Percentiles rank a stretch among this genome's conserved stretches.
Conservation (phyloP, 2,888 invertebrate species). For the Drosophila affinis region DNA sequence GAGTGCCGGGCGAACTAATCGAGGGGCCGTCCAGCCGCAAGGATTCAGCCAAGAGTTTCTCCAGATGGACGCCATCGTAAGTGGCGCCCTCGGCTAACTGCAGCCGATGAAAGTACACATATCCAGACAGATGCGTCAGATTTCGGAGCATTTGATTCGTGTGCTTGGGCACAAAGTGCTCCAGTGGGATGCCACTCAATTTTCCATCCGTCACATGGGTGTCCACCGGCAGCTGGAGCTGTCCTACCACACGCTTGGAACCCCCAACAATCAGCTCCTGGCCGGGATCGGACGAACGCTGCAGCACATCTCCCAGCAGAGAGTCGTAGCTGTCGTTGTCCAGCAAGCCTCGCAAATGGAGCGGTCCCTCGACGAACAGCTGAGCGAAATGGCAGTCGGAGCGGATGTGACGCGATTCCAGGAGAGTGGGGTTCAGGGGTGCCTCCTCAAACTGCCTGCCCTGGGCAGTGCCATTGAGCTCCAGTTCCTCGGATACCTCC, state of each 20-base stretch:
- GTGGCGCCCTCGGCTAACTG: conserved; percentile 77
- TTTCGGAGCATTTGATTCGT: conserved; percentile 84
- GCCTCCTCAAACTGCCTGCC: conserved; percentile 83
- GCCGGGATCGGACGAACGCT: conserved; percentile 82
- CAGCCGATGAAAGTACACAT: conserved; percentile 84
- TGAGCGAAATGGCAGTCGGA: conserved; percentile 84
- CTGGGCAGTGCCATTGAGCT: conserved; percentile 85
- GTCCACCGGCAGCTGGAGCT: conserved; percentile 82
- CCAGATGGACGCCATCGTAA: conserved; percentile 84
- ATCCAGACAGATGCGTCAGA: conserved; percentile 82
- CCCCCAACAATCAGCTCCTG: conserved; percentile 83
- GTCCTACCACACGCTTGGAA: conserved; percentile 84
- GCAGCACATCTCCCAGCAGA: conserved; percentile 84
- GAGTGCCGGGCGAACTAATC: conserved; percentile 54
- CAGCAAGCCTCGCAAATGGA: conserved; percentile 84
- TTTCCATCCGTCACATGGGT: conserved; percentile 82
- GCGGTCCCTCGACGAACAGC: conserved; percentile 85
- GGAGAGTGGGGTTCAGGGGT: conserved; percentile 84
- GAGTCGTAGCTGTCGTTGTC: conserved; percentile 82
- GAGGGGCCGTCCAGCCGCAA: conserved; percentile 83
- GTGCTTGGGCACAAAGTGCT: conserved; percentile 84
- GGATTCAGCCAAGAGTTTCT: conserved; percentile 82
- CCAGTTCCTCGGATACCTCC: conserved; percentile 84
- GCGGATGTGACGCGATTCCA: conserved; percentile 82
- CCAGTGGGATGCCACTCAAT: conserved; percentile 84